Evolutionary conservation across 2,113 vertebrate genomes (phyloP).

Genomic region (Eptesicus fuscus): DNA sequence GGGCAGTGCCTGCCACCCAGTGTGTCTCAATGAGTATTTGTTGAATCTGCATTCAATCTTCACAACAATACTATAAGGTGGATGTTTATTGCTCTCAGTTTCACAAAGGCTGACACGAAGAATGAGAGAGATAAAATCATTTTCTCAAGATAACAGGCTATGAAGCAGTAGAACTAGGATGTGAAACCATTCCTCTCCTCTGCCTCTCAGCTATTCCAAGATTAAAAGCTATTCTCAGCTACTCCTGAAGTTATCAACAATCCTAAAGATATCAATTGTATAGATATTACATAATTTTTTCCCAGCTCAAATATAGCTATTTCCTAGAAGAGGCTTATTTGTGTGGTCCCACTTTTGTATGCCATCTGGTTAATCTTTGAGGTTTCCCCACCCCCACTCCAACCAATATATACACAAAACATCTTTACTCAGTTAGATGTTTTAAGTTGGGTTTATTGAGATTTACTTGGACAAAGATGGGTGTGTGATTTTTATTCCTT

Average conservation of each 20-base stretch:
- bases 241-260: background rate
- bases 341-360: background rate
- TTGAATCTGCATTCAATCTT: background rate
- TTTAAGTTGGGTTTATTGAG: background rate
- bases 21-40: background rate
- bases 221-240: background rate
- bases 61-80: background rate
- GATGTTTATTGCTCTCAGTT: background rate
- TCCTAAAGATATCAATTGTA: background rate
- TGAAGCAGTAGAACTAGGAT: background rate
- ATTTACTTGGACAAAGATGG: background rate
- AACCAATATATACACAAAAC: background rate
- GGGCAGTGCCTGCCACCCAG: background rate
- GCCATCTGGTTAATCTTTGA: background rate
- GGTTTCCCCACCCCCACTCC: background rate
- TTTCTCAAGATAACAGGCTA: background rate
- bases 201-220: background rate
- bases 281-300: background rate
- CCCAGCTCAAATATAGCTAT: background rate
- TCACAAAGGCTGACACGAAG: background rate
- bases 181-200: background rate
- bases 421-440: background rate
- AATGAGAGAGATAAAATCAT: background rate
- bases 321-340: background rate
- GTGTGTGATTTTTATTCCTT: background rate